Conservation (phyloP, 2,888 invertebrate genomes). For the Gryllus longicercus region DNA sequence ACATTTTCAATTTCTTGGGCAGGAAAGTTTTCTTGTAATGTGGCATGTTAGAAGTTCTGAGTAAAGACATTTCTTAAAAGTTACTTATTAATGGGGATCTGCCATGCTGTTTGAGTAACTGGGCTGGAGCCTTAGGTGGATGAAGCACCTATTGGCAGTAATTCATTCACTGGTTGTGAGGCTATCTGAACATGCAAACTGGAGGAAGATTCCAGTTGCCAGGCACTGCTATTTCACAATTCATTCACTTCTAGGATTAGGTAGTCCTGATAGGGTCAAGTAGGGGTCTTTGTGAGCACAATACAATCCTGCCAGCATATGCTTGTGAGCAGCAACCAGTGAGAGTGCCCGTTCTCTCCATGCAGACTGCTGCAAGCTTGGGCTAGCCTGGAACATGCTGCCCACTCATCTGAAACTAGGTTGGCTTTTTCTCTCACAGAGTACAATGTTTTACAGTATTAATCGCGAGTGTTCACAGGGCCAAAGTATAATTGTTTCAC, state of each 20-base stretch:
- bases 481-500: conserved; percentile 7
- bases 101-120: background rate
- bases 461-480: background rate
- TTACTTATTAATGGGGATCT: background rate
- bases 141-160: background rate
- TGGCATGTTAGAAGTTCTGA: conserved; percentile 5
- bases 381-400: background rate
- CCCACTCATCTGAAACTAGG: background rate
- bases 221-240: background rate
- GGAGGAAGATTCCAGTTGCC: conserved; percentile 4
- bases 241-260: background rate
- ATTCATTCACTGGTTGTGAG: background rate
- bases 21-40: background rate
- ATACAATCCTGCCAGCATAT: background rate
- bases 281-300: conserved; percentile 10
- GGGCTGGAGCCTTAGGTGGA: conserved; percentile 4
- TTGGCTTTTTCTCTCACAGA: background rate
- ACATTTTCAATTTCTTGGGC: background rate
- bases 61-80: background rate
- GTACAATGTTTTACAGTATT: background rate
- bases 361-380: conserved; percentile 8
- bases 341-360: background rate
- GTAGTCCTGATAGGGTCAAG: conserved; percentile 7
- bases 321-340: background rate
- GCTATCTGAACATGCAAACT: background rate